Conservation (phyloP, 1,140 invertebrate genomes). For the Chionoecetes opilio region DNA sequence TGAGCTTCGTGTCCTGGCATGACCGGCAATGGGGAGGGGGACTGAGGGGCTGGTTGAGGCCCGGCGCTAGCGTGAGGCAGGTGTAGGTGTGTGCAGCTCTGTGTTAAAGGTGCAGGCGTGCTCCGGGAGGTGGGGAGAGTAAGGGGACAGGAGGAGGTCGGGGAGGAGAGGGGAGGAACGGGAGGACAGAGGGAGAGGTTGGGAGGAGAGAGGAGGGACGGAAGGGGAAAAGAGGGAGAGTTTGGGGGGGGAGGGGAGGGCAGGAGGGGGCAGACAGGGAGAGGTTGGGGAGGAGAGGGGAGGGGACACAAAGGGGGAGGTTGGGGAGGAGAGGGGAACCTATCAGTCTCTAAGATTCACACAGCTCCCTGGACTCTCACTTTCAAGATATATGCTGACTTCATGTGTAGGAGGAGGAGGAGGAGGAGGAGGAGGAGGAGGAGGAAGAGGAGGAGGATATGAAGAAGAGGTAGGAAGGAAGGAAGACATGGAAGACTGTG, state of each 20-base stretch:
- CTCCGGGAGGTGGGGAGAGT: no score
- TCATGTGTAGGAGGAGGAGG: slow-evolving; percentile 2
- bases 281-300: not conserved
- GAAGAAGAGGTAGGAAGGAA: not conserved
- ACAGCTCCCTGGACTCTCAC: slow-evolving; percentile 14
- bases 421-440: slow-evolving; percentile 15
- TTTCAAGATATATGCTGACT: slow-evolving; percentile 21
- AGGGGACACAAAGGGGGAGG: not conserved
- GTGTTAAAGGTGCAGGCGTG: not conserved
- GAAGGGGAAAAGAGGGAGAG: not conserved
- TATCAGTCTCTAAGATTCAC: slow-evolving; percentile 30
- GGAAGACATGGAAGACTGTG: not conserved
- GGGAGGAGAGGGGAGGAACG: not conserved
- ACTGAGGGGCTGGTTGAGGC: not conserved
- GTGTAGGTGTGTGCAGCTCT: slow-evolving; percentile 10
- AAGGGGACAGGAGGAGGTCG: not conserved
- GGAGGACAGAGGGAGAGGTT: not conserved
- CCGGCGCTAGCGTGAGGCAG: not conserved
- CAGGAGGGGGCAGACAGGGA: not conserved
- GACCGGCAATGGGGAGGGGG: not conserved
- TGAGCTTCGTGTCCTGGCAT: not conserved
- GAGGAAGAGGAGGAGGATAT: not conserved
- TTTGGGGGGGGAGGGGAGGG: not conserved
- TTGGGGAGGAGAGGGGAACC: not conserved
- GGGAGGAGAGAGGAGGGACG: not conserved